These are phyloP conservation scores for Corella eumyota DNA, from an alignment of 23 tunicate genomes.

Conservation along the genomic window DNA sequence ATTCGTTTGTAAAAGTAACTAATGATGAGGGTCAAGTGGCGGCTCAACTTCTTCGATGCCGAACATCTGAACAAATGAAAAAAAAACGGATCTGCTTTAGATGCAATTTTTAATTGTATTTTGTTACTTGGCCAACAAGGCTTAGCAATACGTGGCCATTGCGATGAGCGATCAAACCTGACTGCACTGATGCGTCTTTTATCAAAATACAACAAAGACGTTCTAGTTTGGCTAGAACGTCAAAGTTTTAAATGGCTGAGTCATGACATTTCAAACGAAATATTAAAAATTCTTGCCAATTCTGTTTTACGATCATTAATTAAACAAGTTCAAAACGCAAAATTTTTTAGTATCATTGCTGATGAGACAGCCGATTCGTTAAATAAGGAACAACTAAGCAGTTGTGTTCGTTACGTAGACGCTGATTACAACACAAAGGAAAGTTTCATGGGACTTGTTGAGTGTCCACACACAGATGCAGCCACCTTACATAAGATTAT, in stretches of 20 bases:
- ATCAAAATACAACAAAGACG: not conserved
- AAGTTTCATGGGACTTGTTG: constrained; percentile 13
- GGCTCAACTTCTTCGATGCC: constrained; percentile 1
- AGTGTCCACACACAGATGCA: not conserved
- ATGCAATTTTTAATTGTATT: constrained; percentile 3
- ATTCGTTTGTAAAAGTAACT: too few species aligned
- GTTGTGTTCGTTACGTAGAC: constrained; percentile 20
- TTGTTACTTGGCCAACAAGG: constrained; percentile 7
- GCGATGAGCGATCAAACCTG: constrained; percentile 3
- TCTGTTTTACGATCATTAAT: not conserved
- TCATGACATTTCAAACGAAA: constrained; percentile 7
- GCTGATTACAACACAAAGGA: constrained; percentile 6
- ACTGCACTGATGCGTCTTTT: constrained; percentile 4
- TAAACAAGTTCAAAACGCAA: not conserved
- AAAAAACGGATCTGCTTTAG: too few species aligned
- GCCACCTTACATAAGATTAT: not conserved
- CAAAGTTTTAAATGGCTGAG: constrained; percentile 3
- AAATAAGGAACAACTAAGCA: constrained; percentile 10
- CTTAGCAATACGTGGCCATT: constrained; percentile 9
- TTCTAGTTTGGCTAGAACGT: constrained; percentile 1
- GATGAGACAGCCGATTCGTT: constrained; percentile 8
- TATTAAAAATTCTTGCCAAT: not conserved
- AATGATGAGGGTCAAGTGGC: too few species aligned
- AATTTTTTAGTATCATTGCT: constrained; percentile 5
- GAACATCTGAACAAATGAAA: too few species aligned